Evolutionary conservation across 2,888 invertebrate genomes (phyloP), one percentile per base, ranked within the genome.

Genomic region (Endomychus coccineus): DNA sequence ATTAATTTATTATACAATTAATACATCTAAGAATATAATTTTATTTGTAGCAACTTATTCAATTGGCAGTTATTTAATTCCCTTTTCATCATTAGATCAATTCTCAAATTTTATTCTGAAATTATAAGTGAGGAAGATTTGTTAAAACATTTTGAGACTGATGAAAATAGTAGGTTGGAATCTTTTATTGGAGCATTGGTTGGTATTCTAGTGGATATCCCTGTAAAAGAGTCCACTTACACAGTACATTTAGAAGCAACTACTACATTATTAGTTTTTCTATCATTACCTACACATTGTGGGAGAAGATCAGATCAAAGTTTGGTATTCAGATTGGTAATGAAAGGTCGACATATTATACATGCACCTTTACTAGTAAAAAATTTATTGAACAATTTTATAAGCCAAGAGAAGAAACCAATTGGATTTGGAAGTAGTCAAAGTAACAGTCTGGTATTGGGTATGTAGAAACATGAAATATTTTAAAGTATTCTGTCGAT

Each of bases 41-140:
- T 47, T 53, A 39, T 48, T 73, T 73, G 37, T 59, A 83, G 83
- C 54, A 76, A 77, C 49, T 71, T 82, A 53, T 80, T 91, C 52
- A 83, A 88, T 33, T 95, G 94, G 91, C 95, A 96, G 65, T 83
- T 90, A 0, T 90, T 86, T 66, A 97, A 97, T 67, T 86, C 90
- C 0, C 66, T 98, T 29, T 91, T 94, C 56, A 84, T 94, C 15
- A 80, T 95, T 39, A 76, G 95, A 54, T 85, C 76, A 46, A 77
- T 84, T 44, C 68, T 80, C 40, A 95, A 95, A 62, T 95, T 90
- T 60, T 71, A 96, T 23, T 83, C 91, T 9, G 92, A 96, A 64
- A 85, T 85, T 51, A 78, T 92, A 9, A 84, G 85, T 0, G 95
- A 96, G 62, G 86, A 86, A 46, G 85, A 90, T 47, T 70, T 96